These are phyloP conservation scores for Ploceus nigricollis DNA, from an alignment of 2,113 vertebrate genomes.

Conservation along the genomic window DNA sequence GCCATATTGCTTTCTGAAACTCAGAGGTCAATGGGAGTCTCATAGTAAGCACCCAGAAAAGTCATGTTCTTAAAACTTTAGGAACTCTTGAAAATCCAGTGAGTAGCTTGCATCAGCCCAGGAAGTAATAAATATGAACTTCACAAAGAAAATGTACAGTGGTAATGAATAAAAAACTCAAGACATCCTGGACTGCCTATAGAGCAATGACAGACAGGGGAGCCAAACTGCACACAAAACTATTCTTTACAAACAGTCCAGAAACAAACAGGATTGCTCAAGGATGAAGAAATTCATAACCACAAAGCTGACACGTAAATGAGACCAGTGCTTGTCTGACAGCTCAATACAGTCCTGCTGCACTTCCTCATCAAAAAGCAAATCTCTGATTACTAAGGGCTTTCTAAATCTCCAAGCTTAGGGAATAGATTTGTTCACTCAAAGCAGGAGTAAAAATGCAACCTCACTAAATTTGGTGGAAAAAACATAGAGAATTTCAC, in stretches of 20 bases:
- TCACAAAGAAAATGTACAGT: neutral
- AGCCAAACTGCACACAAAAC: neutral
- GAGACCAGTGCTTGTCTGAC: neutral
- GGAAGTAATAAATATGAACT: neutral
- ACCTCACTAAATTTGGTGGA: neutral
- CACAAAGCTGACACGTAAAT: neutral
- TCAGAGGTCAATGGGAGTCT: neutral
- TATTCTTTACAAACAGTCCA: neutral
- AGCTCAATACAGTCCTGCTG: neutral
- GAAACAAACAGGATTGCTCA: neutral
- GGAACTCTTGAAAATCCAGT: neutral
- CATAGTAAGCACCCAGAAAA: neutral
- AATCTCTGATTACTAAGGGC: neutral
- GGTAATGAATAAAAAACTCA: neutral
- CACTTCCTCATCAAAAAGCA: neutral
- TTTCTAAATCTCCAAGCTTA: neutral
- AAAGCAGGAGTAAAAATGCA: neutral
- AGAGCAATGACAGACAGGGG: neutral
- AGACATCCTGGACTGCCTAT: neutral
- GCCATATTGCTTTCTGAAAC: neutral
- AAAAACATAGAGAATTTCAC: neutral
- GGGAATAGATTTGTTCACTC: neutral
- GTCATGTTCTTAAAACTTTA: neutral
- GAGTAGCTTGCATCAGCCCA: neutral
- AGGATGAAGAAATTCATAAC: neutral